Conservation (phyloP, 2,888 invertebrate genomes). For the Cerastis rubricosa region DNA sequence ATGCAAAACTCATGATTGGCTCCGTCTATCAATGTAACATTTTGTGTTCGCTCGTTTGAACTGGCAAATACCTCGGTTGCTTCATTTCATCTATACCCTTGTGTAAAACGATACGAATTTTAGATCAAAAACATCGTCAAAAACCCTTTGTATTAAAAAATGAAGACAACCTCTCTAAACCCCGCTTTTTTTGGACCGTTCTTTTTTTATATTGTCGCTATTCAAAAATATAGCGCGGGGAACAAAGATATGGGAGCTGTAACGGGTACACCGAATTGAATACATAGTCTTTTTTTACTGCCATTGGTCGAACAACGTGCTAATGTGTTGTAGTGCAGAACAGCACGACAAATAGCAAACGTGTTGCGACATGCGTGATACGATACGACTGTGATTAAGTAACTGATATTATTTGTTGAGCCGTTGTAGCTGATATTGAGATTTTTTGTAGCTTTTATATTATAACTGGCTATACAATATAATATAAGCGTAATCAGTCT, state of each 20-base stretch:
- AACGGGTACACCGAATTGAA: slow-evolving; percentile 72
- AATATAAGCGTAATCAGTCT: not conserved
- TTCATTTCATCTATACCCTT: slow-evolving; percentile 23
- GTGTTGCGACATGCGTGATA: slow-evolving; percentile 24
- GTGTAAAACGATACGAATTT: slow-evolving; percentile 30
- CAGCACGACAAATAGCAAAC: slow-evolving; percentile 52
- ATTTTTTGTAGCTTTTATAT: not conserved
- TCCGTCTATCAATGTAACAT: slow-evolving; percentile 46
- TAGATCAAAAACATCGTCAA: not conserved
- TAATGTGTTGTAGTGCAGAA: slow-evolving; percentile 55
- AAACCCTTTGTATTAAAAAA: slow-evolving; percentile 30
- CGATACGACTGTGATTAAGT: slow-evolving; percentile 32
- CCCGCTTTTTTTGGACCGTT: not conserved
- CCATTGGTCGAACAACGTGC: slow-evolving; percentile 46
- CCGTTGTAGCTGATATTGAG: not conserved
- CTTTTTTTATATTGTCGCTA: slow-evolving; percentile 10
- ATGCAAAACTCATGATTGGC: slow-evolving; percentile 59
- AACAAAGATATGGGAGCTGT: slow-evolving; percentile 57
- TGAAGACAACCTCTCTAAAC: not conserved
- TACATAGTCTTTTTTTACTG: slow-evolving; percentile 67
- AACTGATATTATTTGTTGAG: slow-evolving; percentile 23
- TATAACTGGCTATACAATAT: not conserved
- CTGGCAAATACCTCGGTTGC: slow-evolving; percentile 19
- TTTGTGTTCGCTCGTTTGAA: slow-evolving; percentile 45
- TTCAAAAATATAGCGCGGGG: slow-evolving; percentile 42